Conservation (phyloP, 2,888 invertebrate genomes). For the Hermaeophaga mercurialis region DNA sequence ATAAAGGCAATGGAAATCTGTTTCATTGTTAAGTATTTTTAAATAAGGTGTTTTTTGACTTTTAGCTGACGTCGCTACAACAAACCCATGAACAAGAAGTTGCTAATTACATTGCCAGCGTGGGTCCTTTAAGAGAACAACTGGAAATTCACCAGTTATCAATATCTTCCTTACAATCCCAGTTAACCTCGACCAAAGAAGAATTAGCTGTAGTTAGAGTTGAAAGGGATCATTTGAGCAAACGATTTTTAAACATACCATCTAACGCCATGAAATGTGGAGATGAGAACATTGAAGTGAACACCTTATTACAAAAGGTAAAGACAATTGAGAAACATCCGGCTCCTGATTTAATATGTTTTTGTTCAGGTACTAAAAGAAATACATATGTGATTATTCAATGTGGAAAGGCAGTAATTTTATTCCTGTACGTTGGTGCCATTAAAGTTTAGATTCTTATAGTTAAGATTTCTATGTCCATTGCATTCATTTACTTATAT, state of each 20-base stretch:
- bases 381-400: too few relatives aligned
- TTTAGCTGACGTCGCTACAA: constrained; percentile 76
- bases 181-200: constrained; percentile 55
- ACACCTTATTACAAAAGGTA: constrained; percentile 49
- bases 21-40: too few relatives aligned
- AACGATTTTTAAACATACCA: constrained; percentile 38
- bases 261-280: constrained; percentile 27
- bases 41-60: background rate
- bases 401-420: background rate
- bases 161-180: constrained; percentile 57
- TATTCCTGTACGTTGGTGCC: too few relatives aligned
- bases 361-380: too few relatives aligned
- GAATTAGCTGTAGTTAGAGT: constrained; percentile 61
- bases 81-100: constrained; percentile 75
- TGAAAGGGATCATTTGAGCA: constrained; percentile 63
- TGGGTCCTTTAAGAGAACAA: constrained; percentile 65
- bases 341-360: too few relatives aligned
- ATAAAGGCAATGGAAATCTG: too few relatives aligned
- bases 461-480: too few relatives aligned
- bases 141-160: constrained; percentile 65
- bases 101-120: constrained; percentile 67
- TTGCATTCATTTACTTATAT: too few relatives aligned
- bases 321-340: background rate
- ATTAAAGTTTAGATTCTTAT: too few relatives aligned
- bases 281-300: constrained; percentile 37